Evolutionary conservation across 2,888 invertebrate genomes (phyloP), one percentile per base, ranked within the genome.

Genomic region (Cosmia pyralina): DNA sequence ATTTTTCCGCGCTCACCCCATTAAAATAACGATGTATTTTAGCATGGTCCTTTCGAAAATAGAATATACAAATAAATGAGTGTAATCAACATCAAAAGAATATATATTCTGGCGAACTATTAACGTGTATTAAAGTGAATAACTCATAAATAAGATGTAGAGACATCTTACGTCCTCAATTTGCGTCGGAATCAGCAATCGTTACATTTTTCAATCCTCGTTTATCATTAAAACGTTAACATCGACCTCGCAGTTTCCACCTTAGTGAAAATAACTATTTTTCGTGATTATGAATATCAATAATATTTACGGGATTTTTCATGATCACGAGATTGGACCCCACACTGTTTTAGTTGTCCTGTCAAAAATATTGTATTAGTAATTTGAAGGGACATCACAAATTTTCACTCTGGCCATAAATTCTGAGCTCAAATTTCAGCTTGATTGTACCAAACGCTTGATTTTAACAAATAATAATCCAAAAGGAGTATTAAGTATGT

Each of bases 111-210:
- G 87, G 88, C 87, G 85, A 90, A 91, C 93, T 93, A 94, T 94
- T 94, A 94, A 91, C 92, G 89, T 92, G 92, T 90, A 92, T 93
- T 93, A 94, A 92, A 91, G 85, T 89, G 90, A 90, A 92, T 93
- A 93, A 91, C 92, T 93, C 94, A 93, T 95, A 94, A 95, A 95
- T 93, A 92, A 92, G 90, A 94, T 94, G 93, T 88, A 90, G 88
- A 78, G 88, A 85, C 85, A 79, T 87, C 89, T 89, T 88, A 91
- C 91, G 93, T 94, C 92, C 94, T 93, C 94, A 93, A 94, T 95
- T 93, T 92, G 88, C 90, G 94, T 94, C 93, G 87, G 89, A 88
- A 92, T 93, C 92, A 90, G 91, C 92, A 92, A 93, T 92, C 92
- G 92, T 92, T 91, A 93, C 89, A 92, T 92, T 92, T 94, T 92